These are phyloP conservation scores for Isoperla grammatica DNA, from an alignment of 2,888 invertebrate genomes.

Conservation along the genomic window DNA sequence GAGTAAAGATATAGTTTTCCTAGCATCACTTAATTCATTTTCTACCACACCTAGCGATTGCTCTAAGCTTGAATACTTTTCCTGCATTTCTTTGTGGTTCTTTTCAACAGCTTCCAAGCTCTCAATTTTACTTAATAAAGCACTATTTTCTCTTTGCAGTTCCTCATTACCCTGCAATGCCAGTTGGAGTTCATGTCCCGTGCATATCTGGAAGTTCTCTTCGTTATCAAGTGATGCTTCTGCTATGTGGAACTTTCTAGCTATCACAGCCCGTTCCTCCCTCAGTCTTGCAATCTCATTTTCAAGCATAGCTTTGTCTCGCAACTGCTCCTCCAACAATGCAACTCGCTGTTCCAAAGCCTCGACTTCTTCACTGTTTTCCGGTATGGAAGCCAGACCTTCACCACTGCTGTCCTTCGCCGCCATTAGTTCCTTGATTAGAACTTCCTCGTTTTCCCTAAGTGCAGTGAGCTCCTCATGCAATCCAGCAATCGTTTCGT, in stretches of 20 bases:
- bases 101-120: too few relatives aligned
- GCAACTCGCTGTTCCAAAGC: conserved; percentile 33
- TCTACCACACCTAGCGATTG: too few relatives aligned
- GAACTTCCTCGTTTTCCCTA: conserved; percentile 19
- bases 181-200: conserved; percentile 34
- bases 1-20: too few relatives aligned
- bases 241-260: conserved; percentile 39
- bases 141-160: conserved; percentile 44
- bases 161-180: conserved; percentile 39
- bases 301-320: not conserved
- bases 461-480: conserved; percentile 19
- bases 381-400: conserved; percentile 40
- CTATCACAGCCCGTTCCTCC: conserved; percentile 27
- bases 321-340: conserved; percentile 36
- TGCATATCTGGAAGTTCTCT: conserved; percentile 46
- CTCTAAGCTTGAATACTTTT: too few relatives aligned
- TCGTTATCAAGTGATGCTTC: conserved; percentile 48
- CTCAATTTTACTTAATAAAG: too few relatives aligned
- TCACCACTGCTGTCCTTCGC: not conserved
- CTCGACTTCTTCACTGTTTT: conserved; percentile 43
- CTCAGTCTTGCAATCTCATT: conserved; percentile 34
- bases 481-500: conserved; percentile 6
- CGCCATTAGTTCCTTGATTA: conserved; percentile 22
- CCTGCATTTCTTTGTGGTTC: too few relatives aligned
- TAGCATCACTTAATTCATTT: too few relatives aligned